Evolutionary conservation across 2,888 invertebrate species (phyloP), one percentile per base, ranked within the genome.

Genomic region (Altica lythri): DNA sequence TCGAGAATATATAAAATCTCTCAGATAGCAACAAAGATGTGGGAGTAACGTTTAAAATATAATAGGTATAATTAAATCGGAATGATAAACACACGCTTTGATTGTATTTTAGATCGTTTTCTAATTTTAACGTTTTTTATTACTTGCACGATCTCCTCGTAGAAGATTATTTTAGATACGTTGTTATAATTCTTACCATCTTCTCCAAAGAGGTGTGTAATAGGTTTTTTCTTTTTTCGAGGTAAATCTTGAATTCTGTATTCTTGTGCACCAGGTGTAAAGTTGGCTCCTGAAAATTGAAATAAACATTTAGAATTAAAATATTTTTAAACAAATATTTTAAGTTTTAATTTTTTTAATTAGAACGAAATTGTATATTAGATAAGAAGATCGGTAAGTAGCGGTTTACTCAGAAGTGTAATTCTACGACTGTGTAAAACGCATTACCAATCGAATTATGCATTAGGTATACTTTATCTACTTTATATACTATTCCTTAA

Each of bases 191-290:
- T 51, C 44, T 65, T 65, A 71, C 74, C 74, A 59, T 72, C 72
- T 8, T 66, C 62, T 17, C 72, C 72, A 2, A 74, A 51, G 2
- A 69, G 71, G 57, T 67, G 68, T 3, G 59, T 55, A 19, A 53
- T 61, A 5, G 58, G 59, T 56, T 67, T 69, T 38, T 68, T 71
- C 38, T 67, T 65, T 32, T 69, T 70, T 13, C 76, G 76, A 6
- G 77, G 77, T 60, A 84, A 61, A 56, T 78, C 77, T 64, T 77
- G 78, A 27, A 83, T 74, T 59, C 78, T 77, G 43, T 84, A 73
- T 51, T 76, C 72, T 49, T 76, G 77, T 0, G 80, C 81, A 18
- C 77, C 71, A 4, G 84, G 84, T 1, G 81, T 81, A 65, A 81
- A 85, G 25, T 70, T 67, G 9, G 74, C 60, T 34, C 74, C 75